phyloP scores from a whole-genome alignment of 2,113 vertebrate genomes.

The Psephotus haematonotus region DNA sequence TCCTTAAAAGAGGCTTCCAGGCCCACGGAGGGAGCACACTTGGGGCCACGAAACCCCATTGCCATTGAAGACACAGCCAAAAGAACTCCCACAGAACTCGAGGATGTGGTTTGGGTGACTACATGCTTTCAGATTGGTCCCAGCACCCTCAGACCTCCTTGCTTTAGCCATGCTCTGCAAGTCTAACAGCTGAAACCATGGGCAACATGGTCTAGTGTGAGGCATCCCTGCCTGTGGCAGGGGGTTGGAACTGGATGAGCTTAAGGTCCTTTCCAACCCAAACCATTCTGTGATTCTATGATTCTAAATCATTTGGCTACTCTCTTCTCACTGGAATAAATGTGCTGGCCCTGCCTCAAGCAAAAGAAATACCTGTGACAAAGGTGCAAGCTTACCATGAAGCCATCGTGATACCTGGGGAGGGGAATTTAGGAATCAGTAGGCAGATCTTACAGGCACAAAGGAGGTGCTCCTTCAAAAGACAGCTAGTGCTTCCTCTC shows the following conservation, averaged over 20 bases:
- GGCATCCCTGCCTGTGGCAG: not conserved
- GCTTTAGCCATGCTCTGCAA: not conserved
- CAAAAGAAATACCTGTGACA: not conserved
- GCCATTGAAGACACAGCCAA: not conserved
- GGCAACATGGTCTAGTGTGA: not conserved
- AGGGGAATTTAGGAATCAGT: not conserved
- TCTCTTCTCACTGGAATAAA: not conserved
- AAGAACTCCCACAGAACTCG: not conserved
- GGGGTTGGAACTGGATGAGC: not conserved
- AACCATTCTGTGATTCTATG: not conserved
- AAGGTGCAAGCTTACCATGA: not conserved
- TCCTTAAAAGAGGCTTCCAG: not conserved
- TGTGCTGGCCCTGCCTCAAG: not conserved
- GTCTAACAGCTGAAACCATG: not conserved
- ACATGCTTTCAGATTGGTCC: not conserved
- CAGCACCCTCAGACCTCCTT: not conserved
- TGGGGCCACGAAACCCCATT: not conserved
- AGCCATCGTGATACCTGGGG: not conserved
- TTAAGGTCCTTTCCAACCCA: not conserved
- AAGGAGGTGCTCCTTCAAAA: not conserved
- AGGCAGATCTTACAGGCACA: fast-evolving
- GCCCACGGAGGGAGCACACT: not conserved
- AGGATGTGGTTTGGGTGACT: conserved; percentile 40
- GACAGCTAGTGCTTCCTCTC: not conserved
- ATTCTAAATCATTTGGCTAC: not conserved